Percentiles rank a stretch among this genome's conserved stretches.
Evolutionary conservation across 2,888 invertebrate genomes (phyloP).

Genomic region (Spilarctia lutea): DNA sequence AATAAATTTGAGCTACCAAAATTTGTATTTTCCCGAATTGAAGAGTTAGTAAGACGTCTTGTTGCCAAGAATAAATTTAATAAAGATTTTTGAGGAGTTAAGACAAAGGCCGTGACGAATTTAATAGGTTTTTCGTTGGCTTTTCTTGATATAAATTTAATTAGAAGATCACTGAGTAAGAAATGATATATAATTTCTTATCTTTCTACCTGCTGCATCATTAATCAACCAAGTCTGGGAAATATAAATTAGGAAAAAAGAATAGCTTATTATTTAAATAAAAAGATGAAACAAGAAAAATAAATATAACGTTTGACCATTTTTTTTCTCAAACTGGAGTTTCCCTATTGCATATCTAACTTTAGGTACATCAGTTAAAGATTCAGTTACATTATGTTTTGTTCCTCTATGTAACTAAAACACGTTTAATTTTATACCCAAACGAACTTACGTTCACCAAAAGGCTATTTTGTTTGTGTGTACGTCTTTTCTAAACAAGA

Average conservation of each 20-base stretch:
- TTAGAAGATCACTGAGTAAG: background rate
- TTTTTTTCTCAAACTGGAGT: background rate
- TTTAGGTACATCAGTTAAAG: background rate
- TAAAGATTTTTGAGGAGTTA: background rate
- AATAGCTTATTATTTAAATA: slow-evolving; percentile 9
- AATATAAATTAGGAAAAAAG: slow-evolving; percentile 4
- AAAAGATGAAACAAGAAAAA: background rate
- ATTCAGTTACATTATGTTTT: background rate
- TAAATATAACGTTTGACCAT: too few species aligned
- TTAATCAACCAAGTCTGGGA: background rate
- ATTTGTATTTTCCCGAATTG: slow-evolving; percentile 24
- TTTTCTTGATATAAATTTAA: background rate
- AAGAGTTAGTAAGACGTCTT: slow-evolving; percentile 6
- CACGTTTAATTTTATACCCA: background rate
- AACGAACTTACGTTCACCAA: background rate
- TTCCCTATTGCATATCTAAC: slow-evolving; percentile 19
- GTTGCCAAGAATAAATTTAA: background rate
- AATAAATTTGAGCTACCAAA: slow-evolving; percentile 36
- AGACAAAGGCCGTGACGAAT: background rate
- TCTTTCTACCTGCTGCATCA: background rate
- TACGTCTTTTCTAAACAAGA: background rate
- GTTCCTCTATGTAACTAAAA: background rate
- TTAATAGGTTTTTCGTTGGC: background rate
- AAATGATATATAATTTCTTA: background rate
- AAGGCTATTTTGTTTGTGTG: slow-evolving; percentile 14